These are phyloP conservation scores for Unio pictorum DNA, from an alignment of 2,888 invertebrate species.

Conservation along the genomic window DNA sequence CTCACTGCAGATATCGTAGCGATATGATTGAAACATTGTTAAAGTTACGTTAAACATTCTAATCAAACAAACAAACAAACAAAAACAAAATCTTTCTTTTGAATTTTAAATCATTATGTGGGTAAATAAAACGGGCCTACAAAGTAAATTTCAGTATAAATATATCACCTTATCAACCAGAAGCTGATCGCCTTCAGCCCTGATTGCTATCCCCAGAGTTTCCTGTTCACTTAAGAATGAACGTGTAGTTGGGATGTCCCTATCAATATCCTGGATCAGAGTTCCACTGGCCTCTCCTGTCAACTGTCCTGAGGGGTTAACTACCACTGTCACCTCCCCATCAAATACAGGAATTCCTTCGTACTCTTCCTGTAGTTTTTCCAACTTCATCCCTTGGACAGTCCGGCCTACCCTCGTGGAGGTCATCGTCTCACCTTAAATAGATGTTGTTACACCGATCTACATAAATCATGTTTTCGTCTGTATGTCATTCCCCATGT, in stretches of 20 bases:
- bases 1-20: too few relatives aligned
- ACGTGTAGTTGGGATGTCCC: conserved; percentile 23
- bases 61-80: too few relatives aligned
- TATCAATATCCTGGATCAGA: conserved; percentile 32
- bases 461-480: too few relatives aligned
- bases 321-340: conserved; percentile 34
- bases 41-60: too few relatives aligned
- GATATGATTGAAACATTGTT: too few relatives aligned
- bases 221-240: conserved; percentile 18
- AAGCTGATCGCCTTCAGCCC: conserved; percentile 5
- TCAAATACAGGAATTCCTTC: conserved; percentile 41
- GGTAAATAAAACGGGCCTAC: too few relatives aligned
- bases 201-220: conserved; percentile 17
- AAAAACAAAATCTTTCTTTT: too few relatives aligned
- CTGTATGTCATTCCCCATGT: too few relatives aligned
- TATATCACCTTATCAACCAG: background rate
- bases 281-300: conserved; percentile 36
- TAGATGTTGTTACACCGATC: background rate
- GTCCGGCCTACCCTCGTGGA: conserved; percentile 12
- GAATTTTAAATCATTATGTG: too few relatives aligned
- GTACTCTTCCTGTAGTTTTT: conserved; percentile 39
- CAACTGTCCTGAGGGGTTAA: conserved; percentile 17
- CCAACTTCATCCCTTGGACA: conserved; percentile 31
- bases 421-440: conserved; percentile 20
- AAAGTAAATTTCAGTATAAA: too few relatives aligned